Percentiles rank a stretch among this genome's conserved stretches.
These are phyloP conservation scores for Eristalis tenax DNA, from an alignment of 2,888 invertebrate species.

Conservation along the genomic window DNA sequence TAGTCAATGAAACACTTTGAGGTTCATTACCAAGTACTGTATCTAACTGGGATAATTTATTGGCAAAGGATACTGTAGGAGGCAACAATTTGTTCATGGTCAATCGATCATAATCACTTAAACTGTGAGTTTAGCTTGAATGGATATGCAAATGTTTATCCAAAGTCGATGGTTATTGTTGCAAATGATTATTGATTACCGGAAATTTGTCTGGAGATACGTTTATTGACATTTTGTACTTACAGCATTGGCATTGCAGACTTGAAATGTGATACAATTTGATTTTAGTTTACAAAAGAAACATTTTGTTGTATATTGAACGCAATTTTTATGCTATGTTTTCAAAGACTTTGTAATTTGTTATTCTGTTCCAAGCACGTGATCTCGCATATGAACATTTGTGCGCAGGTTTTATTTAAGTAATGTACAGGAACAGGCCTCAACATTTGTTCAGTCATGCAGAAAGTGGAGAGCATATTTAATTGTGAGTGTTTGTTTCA, in stretches of 20 bases:
- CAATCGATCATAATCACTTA: constrained; percentile 63
- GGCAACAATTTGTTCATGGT: constrained; percentile 58
- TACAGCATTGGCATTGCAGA: background rate
- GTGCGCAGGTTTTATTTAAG: too few species aligned
- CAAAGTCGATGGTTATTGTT: constrained; percentile 11
- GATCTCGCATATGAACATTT: too few species aligned
- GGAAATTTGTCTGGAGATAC: background rate
- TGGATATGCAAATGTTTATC: constrained; percentile 44
- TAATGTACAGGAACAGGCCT: too few species aligned
- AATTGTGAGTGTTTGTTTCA: too few species aligned
- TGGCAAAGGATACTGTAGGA: constrained; percentile 51
- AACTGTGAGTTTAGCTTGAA: constrained; percentile 3
- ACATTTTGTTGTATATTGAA: too few species aligned
- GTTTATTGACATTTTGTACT: background rate
- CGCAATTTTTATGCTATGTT: too few species aligned
- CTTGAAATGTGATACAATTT: background rate
- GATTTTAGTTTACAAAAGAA: background rate
- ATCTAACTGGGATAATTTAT: constrained; percentile 56
- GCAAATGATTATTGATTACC: constrained; percentile 3
- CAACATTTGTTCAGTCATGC: too few species aligned
- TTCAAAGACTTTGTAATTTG: too few species aligned
- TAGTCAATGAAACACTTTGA: constrained; percentile 51
- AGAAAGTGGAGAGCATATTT: too few species aligned
- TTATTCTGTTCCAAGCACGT: too few species aligned
- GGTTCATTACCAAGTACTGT: constrained; percentile 44